Base-by-base conservation (phyloP, 1,140 invertebrate genomes). In the Hormaphis cornu region DNA sequence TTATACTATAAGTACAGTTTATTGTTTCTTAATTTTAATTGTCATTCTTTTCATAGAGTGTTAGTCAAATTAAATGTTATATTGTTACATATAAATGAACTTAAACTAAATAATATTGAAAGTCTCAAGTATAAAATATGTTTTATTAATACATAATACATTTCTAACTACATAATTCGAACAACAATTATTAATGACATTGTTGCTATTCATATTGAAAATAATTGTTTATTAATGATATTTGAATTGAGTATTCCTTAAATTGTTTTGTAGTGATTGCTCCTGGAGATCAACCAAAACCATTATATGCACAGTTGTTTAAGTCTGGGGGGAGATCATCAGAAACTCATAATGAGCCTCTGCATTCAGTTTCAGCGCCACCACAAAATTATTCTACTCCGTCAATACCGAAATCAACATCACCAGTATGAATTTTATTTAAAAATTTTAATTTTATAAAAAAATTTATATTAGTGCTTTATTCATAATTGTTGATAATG, bases 221-320 rank as follows among this genome's bases (percentile, higher is more conserved):
- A n/a, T n/a, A n/a, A n/a, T n/a, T n/a, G n/a, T n/a, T n/a, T n/a
- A n/a, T n/a, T n/a, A n/a, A n/a, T n/a, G n/a, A n/a, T n/a, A n/a
- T n/a, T n/a, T 44, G 16, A 44, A 8, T 44, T 4, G 16, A 4
- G 7, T 50, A 22, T 50, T 50, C 10, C 7, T 18, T 50, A 3
- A 44, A 44, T 16, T 44, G 22, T 26, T 48, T 66, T 66, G n/a
- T 66, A 66, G 61, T n/a, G 33, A 16, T 48, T 66, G 48, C 61
- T 12, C 44, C 61, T 35, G 61, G 61, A 33, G 61, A 66, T 66
- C 61, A 66, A 50, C 61, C 61, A 33, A 66, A 66, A 35, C 61
- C 61, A 16, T 66, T 66, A 14, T 66, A 50, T 48, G 61, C 61
- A 28, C 61, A 66, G 14, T 16, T 66, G 14, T 66, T 66, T 9